A percentile compares a stretch with the other conserved stretches of the same genome.
phyloP scores from a whole-genome alignment of 2,113 vertebrate species.

The Bostrychus sinensis region DNA sequence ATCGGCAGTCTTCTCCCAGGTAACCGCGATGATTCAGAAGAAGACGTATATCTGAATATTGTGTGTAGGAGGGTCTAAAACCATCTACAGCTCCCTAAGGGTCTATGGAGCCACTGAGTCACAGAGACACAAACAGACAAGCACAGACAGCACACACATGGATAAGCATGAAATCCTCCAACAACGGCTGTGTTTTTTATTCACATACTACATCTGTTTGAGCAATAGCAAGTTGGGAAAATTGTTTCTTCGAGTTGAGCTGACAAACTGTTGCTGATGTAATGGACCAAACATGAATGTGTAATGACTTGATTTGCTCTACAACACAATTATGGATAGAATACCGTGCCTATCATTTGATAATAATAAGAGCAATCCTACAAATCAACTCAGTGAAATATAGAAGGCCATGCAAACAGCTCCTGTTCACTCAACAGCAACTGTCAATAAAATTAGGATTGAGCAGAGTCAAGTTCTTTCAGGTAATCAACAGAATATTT shows the following conservation, averaged over 20 bases:
- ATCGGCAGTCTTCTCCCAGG: slow-evolving; percentile 56
- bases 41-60: slow-evolving; percentile 45
- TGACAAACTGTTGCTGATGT: no score
- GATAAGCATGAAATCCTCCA: slow-evolving; percentile 23
- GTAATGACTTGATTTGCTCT: no score
- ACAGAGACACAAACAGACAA: slow-evolving; percentile 43
- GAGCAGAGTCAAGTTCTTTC: neutral
- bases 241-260: no score
- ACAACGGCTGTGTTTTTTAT: neutral
- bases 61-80: slow-evolving; percentile 64
- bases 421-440: no score
- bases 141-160: slow-evolving; percentile 22
- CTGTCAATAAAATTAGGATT: neutral
- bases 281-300: no score
- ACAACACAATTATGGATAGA: no score
- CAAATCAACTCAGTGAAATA: no score
- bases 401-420: no score
- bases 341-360: no score
- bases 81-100: slow-evolving; percentile 47
- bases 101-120: slow-evolving; percentile 64
- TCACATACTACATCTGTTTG: no score
- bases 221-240: no score
- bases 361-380: no score
- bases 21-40: slow-evolving; percentile 65
- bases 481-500: neutral